phyloP scores from a whole-genome alignment of 2,113 vertebrate species.

The Otus sunia region DNA sequence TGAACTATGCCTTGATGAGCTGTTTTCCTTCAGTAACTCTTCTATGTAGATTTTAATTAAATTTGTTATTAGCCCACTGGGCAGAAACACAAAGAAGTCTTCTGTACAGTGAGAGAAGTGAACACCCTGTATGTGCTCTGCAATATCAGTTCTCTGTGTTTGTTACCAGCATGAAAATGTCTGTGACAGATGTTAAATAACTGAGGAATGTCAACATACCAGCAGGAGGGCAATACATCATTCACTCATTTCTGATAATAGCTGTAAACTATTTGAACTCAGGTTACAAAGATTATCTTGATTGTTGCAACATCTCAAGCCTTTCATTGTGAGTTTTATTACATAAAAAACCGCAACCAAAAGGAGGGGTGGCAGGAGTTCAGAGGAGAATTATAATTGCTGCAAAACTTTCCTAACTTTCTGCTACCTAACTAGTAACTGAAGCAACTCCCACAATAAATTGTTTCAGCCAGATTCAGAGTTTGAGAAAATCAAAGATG shows the following conservation, averaged over 20 bases:
- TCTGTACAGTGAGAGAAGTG: not conserved
- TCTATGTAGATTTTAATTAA: not conserved
- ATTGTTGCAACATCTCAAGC: conserved; percentile 1
- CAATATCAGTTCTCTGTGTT: not conserved
- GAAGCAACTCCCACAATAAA: not conserved
- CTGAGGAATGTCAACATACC: conserved; percentile 47
- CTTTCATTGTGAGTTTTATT: conserved; percentile 38
- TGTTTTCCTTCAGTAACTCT: not conserved
- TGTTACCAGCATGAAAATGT: conserved; percentile 31
- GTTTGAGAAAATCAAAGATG: not conserved
- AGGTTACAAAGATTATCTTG: conserved; percentile 47
- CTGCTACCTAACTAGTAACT: not conserved
- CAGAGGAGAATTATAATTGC: not conserved
- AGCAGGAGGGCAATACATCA: conserved; percentile 28
- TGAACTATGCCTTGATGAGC: not conserved
- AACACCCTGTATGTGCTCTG: not conserved
- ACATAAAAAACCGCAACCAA: not conserved
- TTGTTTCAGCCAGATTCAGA: not conserved
- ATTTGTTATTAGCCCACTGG: conserved; percentile 54
- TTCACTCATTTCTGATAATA: conserved; percentile 3
- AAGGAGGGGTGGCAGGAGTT: not conserved
- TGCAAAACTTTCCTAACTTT: not conserved
- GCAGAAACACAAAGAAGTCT: not conserved
- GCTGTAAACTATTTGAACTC: conserved; percentile 35
- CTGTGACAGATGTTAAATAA: conserved; percentile 51